Evolutionary conservation across 2,797 vertebrate species (phyloP), one percentile per base, ranked within the genome.

Genomic region (Phataginus tricuspis): DNA sequence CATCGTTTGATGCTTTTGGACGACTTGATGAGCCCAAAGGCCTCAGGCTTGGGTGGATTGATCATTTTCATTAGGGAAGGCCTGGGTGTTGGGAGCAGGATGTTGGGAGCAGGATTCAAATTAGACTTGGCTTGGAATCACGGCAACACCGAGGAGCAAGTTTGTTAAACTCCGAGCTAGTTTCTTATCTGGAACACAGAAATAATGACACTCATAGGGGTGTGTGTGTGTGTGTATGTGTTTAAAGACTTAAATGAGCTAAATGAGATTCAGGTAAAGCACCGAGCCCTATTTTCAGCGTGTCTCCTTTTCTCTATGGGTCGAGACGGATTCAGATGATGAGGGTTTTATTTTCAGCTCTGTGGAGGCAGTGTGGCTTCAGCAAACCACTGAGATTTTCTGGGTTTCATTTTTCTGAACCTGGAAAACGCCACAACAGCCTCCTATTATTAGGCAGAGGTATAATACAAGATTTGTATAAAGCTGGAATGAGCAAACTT

Each of bases 1-100:
- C 34, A 7, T 80, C 6, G 0, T 39, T 55, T 86, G 94, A 49
- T 93, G 92, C 69, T 95, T 80, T 91, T 96, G 95, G 97, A 89
- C 15, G 61, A 63, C 29, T 29, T 12, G 69, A 42, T 51, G 66
- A 86, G 27, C 66, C 85, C 34, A 1, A 31, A 42, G 68, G 31
- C 92, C 71, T 5, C 7, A 21, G 59, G 84, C 51, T 14, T 21
- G 74, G 86, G 72, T 29, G 51, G 75, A n/a, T 51, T 68, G 80
- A 78, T 91, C n/a, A 13, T 57, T 94, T 95, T 82, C 63, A 29
- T 75, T 55, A 57, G 92, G 55, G 42, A 53, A 71, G 79, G 19
- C 14, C 66, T 14, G 21, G 37, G 49, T 83, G 25, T 37, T 21
- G 25, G 71, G 79, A 68, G 51, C 42, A 64, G 29, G 4, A 45